Base-by-base conservation (phyloP, 2,888 invertebrate genomes). In the Stenichneumon culpator region DNA sequence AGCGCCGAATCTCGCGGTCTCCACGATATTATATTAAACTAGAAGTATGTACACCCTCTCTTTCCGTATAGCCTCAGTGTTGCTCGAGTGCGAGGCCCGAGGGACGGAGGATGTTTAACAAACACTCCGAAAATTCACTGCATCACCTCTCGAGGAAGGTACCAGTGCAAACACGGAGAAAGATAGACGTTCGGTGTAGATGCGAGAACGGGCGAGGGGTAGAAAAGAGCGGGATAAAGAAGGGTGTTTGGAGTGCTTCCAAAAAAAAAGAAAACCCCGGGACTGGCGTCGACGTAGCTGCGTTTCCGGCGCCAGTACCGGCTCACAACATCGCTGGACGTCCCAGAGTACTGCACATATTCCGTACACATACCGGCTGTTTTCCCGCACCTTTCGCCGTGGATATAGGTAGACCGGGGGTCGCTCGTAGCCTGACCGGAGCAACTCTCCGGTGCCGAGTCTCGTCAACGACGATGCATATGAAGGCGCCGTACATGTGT, bases 121-220 rank as follows among this genome's bases (percentile, higher is more conserved):
- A 91, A 91, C 91, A 91, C 91, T 91, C 86, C 81, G 89, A 86
- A 91, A 92, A 91, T 92, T 91, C 90, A 90, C 90, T 90, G 91
- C 91, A 90, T 92, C 91, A 90, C 89, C 90, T 91, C 89, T 87
- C 89, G 86, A 87, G 83, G 77, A 81, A 73, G 78, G 86, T 84
- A 88, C 83, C 87, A 89, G 83, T 85, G 88, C 89, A 92, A 90
- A 91, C 91, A 89, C 44, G 25, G 44, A 65, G 47, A 69, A 54
- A 75, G 79, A 74, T 44, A 25, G 32, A 69, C 74, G 60, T 81
- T 47, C 28, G 32, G 52, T 44, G 77, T 72, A 65, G 28, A 67
- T 72, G 68, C 67, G 72, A 60, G 77, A 78, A 67, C 36, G 47
- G n/a, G 44, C 16, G 25, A 63, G 74, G 74, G 63, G 47, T 60